A percentile compares a stretch with the other conserved stretches of the same genome.
phyloP scores from a whole-genome alignment of 2,797 vertebrate species.

The Sciaenops ocellatus region DNA sequence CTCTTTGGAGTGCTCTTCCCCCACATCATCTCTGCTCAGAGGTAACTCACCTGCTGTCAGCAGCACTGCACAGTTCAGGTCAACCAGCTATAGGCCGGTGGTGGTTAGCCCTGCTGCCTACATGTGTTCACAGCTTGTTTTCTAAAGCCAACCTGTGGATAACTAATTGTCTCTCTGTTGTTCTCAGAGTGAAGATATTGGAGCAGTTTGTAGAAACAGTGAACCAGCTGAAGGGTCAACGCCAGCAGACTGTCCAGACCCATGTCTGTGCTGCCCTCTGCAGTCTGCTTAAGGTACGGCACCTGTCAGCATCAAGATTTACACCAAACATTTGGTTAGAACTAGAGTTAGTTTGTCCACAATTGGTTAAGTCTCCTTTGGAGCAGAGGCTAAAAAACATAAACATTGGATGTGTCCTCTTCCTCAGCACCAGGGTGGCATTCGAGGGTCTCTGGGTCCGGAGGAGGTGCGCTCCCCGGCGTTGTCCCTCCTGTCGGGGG shows the following conservation, averaged over 20 bases:
- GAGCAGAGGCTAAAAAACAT: neutral
- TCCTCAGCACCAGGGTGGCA: slow-evolving; percentile 82
- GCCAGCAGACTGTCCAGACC: slow-evolving; percentile 89
- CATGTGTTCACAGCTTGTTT: too few relatives aligned
- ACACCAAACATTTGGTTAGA: neutral
- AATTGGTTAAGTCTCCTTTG: too few relatives aligned
- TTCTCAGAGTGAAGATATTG: slow-evolving; percentile 86
- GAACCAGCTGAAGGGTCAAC: slow-evolving; percentile 90
- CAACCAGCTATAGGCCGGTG: too few relatives aligned
- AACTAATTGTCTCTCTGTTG: neutral
- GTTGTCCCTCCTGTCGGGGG: slow-evolving; percentile 86
- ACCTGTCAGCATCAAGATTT: neutral
- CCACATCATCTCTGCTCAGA: slow-evolving; percentile 88
- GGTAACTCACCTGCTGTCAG: slow-evolving; percentile 76
- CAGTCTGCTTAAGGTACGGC: slow-evolving; percentile 90
- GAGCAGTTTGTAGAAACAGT: slow-evolving; percentile 89
- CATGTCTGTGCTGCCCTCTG: slow-evolving; percentile 90
- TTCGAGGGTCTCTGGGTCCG: slow-evolving; percentile 83
- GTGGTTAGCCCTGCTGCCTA: too few relatives aligned
- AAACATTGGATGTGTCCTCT: neutral
- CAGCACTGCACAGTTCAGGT: neutral
- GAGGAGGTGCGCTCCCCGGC: slow-evolving; percentile 88
- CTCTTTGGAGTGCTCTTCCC: slow-evolving; percentile 92
- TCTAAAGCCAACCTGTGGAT: too few relatives aligned
- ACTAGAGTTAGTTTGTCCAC: neutral